phyloP scores from a whole-genome alignment of 2,113 vertebrate genomes.

The Oenanthe oenanthe region DNA sequence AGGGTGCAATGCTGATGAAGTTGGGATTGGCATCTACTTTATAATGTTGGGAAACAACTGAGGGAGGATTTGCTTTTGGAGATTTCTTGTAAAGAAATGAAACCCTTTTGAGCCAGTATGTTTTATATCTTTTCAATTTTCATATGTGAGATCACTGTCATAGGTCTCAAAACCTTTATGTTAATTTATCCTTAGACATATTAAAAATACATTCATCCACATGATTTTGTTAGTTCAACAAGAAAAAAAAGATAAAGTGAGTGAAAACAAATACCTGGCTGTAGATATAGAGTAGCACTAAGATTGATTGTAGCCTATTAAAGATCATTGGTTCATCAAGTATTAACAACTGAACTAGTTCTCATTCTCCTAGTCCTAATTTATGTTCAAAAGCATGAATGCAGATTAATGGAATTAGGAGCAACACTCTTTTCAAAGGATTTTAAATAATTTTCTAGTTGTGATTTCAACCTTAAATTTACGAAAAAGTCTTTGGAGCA shows the following conservation, averaged over 20 bases:
- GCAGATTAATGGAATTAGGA: neutral
- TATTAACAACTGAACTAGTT: neutral
- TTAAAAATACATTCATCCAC: neutral
- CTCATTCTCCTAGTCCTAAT: neutral
- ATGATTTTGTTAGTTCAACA: neutral
- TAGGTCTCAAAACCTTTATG: neutral
- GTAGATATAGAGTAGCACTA: neutral
- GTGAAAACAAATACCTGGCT: neutral
- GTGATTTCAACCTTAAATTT: neutral
- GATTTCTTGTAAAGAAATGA: neutral
- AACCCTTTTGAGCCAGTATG: neutral
- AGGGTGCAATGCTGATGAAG: neutral
- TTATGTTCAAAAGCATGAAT: neutral
- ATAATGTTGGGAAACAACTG: neutral
- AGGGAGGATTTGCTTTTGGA: neutral
- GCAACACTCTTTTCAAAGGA: neutral
- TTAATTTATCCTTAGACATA: neutral
- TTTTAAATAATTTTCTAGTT: neutral
- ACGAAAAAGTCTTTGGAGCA: neutral
- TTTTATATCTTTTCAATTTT: neutral
- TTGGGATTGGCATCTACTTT: neutral
- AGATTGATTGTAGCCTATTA: neutral
- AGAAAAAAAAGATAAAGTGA: neutral
- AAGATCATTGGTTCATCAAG: neutral
- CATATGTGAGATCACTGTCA: neutral